Evolutionary conservation across 1,140 invertebrate genomes (phyloP).

Genomic region (Drosophila albomicans): DNA sequence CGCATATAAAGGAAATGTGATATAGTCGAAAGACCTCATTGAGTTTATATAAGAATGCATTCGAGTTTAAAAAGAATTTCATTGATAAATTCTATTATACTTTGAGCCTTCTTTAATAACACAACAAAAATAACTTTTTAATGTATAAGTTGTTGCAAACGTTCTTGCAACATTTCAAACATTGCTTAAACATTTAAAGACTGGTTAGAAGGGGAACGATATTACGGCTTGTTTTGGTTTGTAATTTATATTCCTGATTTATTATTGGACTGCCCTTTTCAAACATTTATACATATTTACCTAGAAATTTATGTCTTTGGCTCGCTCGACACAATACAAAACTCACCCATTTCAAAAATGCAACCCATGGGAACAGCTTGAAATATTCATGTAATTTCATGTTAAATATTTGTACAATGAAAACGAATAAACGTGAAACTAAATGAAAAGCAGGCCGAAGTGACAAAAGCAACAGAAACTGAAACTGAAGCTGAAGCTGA

Average conservation of each 20-base stretch:
- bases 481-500: too few species aligned
- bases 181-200: not conserved
- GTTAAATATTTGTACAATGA: conserved; percentile 58
- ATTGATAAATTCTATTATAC: too few species aligned
- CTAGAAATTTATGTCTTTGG: conserved; percentile 17
- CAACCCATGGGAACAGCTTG: conserved; percentile 40
- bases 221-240: conserved; percentile 6
- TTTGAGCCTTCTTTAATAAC: too few species aligned
- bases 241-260: conserved; percentile 30
- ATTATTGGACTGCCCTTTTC: conserved; percentile 14
- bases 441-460: conserved; percentile 26
- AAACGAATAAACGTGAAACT: conserved; percentile 35
- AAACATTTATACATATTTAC: conserved; percentile 15
- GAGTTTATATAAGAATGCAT: not conserved
- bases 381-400: conserved; percentile 60
- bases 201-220: not conserved
- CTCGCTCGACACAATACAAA: not conserved
- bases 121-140: too few species aligned
- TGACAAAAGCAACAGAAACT: conserved; percentile 34
- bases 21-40: not conserved
- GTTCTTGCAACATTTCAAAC: not conserved
- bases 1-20: not conserved
- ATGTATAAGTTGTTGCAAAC: not conserved
- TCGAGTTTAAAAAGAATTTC: not conserved
- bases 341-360: conserved; percentile 27